phyloP scores from a whole-genome alignment of 64 coral and sea anemone genomes.

The Montipora capricornis region DNA sequence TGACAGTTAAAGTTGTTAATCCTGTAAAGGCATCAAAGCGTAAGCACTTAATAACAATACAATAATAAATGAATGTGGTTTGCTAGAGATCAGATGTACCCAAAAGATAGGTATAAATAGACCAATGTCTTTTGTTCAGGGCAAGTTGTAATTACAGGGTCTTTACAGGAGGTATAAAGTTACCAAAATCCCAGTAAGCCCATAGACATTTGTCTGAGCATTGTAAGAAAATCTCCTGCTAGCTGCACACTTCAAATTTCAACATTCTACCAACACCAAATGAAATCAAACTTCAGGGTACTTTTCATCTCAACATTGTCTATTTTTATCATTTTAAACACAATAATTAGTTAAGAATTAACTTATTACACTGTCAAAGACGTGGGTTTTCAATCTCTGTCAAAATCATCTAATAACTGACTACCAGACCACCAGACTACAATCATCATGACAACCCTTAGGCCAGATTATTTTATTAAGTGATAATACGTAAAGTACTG shows the following conservation, averaged over 20 bases:
- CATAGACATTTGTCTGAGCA: not conserved
- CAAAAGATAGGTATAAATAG: not conserved
- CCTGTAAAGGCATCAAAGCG: too few species aligned
- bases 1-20: not conserved
- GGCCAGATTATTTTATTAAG: constrained; percentile 9
- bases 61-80: not conserved
- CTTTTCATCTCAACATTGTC: too few species aligned
- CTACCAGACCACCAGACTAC: too few species aligned
- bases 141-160: not conserved
- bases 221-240: not conserved
- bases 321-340: too few species aligned
- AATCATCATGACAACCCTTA: not conserved
- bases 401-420: too few species aligned
- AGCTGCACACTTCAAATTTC: not conserved
- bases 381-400: too few species aligned
- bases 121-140: not conserved
- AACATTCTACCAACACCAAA: not conserved
- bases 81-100: not conserved
- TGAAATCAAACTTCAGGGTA: too few species aligned
- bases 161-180: not conserved
- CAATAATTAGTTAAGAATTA: too few species aligned
- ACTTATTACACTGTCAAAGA: too few species aligned
- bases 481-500: not conserved
- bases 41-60: not conserved
- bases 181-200: not conserved